These are phyloP conservation scores for Tarsius wallacei DNA, from an alignment of 2,797 vertebrate genomes.

Conservation along the genomic window DNA sequence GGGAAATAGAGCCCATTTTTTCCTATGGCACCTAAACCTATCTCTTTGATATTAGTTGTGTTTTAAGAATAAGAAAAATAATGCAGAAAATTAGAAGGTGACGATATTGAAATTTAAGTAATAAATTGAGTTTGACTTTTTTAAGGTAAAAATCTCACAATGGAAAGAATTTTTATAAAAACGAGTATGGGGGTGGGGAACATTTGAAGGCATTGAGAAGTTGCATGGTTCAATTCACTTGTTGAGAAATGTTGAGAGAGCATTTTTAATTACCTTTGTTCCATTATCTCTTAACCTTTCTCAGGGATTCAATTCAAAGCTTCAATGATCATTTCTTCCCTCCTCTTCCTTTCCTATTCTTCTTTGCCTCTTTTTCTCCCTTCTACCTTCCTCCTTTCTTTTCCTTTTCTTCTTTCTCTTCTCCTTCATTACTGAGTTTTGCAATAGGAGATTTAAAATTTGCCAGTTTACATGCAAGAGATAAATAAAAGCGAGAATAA, in stretches of 20 bases:
- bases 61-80: conserved; percentile 62
- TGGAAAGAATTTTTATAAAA: neutral
- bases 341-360: neutral
- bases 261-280: neutral
- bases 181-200: neutral
- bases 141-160: conserved; percentile 32
- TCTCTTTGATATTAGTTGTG: neutral
- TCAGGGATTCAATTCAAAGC: neutral
- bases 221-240: neutral
- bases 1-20: conserved; percentile 14
- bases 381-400: neutral
- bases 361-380: neutral
- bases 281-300: neutral
- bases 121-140: neutral
- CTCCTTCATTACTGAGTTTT: neutral
- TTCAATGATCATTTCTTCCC: neutral
- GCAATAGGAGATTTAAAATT: conserved; percentile 22
- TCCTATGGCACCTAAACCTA: neutral
- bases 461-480: neutral
- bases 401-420: neutral
- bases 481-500: conserved; percentile 61
- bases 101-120: neutral
- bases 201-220: neutral
- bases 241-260: neutral
- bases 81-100: neutral